These are phyloP conservation scores for Epinephelus moara DNA, from an alignment of 2,113 vertebrate genomes.

Conservation along the genomic window DNA sequence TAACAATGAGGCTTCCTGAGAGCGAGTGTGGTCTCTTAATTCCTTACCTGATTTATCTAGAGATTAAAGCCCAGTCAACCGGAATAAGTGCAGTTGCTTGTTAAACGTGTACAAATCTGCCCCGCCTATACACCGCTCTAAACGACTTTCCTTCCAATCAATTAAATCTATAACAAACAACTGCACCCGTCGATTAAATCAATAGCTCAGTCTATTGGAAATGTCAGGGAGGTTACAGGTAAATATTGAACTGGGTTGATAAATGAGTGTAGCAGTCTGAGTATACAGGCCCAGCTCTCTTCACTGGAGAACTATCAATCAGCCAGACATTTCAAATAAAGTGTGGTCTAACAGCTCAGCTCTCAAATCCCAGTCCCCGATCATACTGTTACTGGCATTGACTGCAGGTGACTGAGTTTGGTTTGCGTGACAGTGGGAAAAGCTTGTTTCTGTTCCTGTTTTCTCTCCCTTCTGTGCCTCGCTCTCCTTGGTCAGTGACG, in stretches of 20 bases:
- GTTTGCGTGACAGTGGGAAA: constrained; percentile 46
- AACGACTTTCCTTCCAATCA: constrained; percentile 61
- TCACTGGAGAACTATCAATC: constrained; percentile 69
- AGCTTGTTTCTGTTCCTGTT: constrained; percentile 62
- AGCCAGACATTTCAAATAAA: constrained; percentile 73
- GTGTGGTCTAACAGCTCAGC: constrained; percentile 53
- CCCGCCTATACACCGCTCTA: constrained; percentile 18
- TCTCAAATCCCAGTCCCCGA: constrained; percentile 43
- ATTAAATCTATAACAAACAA: constrained; percentile 72
- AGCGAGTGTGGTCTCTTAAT: constrained; percentile 33
- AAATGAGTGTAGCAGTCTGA: constrained; percentile 56
- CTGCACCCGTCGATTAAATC: constrained; percentile 62
- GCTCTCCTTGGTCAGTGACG: constrained; percentile 66
- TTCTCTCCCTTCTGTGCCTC: constrained; percentile 61
- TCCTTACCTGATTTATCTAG: constrained; percentile 62
- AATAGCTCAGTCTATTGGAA: constrained; percentile 57
- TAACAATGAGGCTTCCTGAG: constrained; percentile 14
- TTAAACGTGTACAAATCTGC: constrained; percentile 66
- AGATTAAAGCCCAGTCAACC: constrained; percentile 65
- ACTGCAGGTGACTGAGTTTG: constrained; percentile 61
- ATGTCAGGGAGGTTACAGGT: constrained; percentile 60
- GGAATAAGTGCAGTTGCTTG: constrained; percentile 67
- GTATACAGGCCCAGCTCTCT: constrained; percentile 42
- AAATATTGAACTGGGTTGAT: constrained; percentile 73
- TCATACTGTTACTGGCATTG: constrained; percentile 59